A percentile compares a stretch with the other conserved stretches of the same genome.
phyloP scores from a whole-genome alignment of 2,797 vertebrate genomes.

The Spinus olivaceus region DNA sequence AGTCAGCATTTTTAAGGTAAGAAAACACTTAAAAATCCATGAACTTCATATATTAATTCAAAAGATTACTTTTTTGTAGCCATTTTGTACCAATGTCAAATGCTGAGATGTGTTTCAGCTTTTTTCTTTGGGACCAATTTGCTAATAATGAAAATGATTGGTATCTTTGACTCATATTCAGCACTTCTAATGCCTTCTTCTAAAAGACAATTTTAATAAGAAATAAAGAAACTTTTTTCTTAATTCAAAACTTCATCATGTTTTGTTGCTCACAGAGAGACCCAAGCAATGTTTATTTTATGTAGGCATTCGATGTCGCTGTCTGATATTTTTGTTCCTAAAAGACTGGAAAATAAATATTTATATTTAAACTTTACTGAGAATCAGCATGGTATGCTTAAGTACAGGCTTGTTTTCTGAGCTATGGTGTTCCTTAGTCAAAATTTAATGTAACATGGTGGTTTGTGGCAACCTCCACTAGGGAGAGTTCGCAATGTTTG shows the following conservation, averaged over 20 bases:
- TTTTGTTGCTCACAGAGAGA: background rate
- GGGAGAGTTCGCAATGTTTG: slow-evolving; percentile 3
- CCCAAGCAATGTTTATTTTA: background rate
- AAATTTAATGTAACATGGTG: background rate
- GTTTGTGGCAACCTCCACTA: background rate
- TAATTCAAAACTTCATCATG: background rate
- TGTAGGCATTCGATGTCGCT: background rate
- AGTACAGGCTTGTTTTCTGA: background rate
- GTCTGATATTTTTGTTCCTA: background rate
- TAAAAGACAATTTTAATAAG: background rate
- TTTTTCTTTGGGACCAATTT: background rate
- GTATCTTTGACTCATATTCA: background rate
- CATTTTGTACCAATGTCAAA: background rate
- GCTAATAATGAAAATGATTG: background rate
- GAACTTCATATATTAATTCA: background rate
- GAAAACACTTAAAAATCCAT: background rate
- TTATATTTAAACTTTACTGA: background rate
- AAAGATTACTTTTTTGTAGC: background rate
- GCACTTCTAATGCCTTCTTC: background rate
- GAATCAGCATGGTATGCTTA: background rate
- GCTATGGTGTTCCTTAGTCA: background rate
- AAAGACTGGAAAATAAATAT: background rate
- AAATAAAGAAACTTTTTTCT: background rate
- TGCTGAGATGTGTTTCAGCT: background rate
- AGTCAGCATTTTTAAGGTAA: background rate